These are phyloP conservation scores for Habrosyne pyritoides DNA, from an alignment of 2,888 invertebrate species.

Conservation along the genomic window DNA sequence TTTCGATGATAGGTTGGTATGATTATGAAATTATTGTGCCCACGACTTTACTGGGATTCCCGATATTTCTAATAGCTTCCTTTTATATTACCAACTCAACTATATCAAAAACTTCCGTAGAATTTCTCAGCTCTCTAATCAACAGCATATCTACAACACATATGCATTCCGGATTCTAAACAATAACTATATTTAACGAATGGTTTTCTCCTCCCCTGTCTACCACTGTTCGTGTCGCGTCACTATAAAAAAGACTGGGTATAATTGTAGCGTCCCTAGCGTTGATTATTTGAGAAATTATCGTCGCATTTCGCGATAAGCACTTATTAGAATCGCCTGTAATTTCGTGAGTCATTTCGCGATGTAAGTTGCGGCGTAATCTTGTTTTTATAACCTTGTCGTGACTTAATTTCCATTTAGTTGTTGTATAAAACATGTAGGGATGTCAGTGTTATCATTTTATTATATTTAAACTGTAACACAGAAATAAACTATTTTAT, in stretches of 20 bases:
- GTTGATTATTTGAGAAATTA: constrained; percentile 20
- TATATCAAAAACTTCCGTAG: no score
- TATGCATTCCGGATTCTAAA: background rate
- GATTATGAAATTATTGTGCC: background rate
- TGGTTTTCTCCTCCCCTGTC: constrained; percentile 15
- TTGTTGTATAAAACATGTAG: no score
- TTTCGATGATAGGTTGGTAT: background rate
- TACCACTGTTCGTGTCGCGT: constrained; percentile 25
- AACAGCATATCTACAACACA: background rate
- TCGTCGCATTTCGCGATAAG: constrained; percentile 6
- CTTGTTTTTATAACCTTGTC: no score
- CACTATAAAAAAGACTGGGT: constrained; percentile 27
- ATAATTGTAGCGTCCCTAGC: constrained; percentile 19
- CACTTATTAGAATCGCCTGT: constrained; percentile 3
- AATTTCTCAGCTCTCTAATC: no score
- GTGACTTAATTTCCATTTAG: no score
- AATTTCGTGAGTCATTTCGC: constrained; percentile 4
- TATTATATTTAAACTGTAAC: no score
- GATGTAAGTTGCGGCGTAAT: background rate
- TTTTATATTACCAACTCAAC: no score
- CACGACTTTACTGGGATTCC: background rate
- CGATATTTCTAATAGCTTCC: no score
- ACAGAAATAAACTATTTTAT: no score
- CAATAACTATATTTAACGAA: constrained; percentile 5
- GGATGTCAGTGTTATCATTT: no score